Evolutionary conservation across 2,888 invertebrate genomes (phyloP), one percentile per base, ranked within the genome.

Genomic region (Limenitis camilla): DNA sequence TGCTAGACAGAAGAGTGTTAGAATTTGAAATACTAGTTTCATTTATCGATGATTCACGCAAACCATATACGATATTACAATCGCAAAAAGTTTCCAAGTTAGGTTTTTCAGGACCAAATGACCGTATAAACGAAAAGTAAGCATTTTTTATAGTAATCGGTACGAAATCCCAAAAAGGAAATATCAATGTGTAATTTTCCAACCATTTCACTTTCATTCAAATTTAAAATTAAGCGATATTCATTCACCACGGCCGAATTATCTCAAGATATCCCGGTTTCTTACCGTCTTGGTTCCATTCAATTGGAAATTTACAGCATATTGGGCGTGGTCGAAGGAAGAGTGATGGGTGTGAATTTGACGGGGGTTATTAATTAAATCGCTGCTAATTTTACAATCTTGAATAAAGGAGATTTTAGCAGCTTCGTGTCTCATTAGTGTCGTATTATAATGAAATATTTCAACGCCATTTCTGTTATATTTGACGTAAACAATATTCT

Each of bases 311-410:
- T 71, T 71, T 71, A 65, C 63, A 63, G 66, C 52, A 65, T 71
- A 69, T 63, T 60, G 58, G 63, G 64, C 63, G 63, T 64, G 63
- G 62, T 52, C 52, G 54, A 56, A 52, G 40, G 50, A 52, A 49
- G 59, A 74, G 61, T 71, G 71, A 80, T 74, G 73, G 76, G 75
- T 76, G 78, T 79, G 81, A 61, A 62, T 77, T 78, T 81, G 82
- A 81, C 80, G 77, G 77, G 67, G 73, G 73, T 68, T 74, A 80
- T 81, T 83, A 84, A 84, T 84, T 81, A 79, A 77, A 75, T 72
- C 71, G 69, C 70, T 71, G 71, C 72, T 72, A 70, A 65, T 69
- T 64, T 52, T 30, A 49, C 32, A 19, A 28, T 49, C 9, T 41
- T 11, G 36, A 49, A 19, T 41, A 46, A 30, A 31, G 38, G 45